Base-by-base conservation (phyloP, 2,113 vertebrate genomes). In the Pithys albifrons region DNA sequence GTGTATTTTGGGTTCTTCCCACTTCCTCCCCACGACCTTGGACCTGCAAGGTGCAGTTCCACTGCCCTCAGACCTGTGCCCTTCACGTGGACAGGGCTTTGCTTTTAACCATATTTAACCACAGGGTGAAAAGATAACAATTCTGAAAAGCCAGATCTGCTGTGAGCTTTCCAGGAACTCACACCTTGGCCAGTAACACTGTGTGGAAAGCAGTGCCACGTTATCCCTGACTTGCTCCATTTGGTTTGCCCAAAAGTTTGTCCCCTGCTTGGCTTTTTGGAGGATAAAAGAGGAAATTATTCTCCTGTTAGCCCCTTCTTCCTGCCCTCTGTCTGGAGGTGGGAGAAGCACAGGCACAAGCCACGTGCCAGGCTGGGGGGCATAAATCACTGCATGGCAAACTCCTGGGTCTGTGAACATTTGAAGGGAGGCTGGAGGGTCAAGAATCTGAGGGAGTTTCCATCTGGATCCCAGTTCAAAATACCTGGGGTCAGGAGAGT, bases 151-250 rank as follows among this genome's bases (percentile, higher is more conserved):
- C 10, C 46, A 83, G 31, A 14, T 18, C 19, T n/a, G 45, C 37
- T 55, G 17, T 2, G 12, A 67, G 58, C 54, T 71, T 79, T 58
- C 91, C 51, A 76, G 71, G 57, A 87, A 37, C 52, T 78, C 5
- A 0, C 4, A 0, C 54, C 35, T 35, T 39, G 2, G 2, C 39
- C 64, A 29, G 23, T 2, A 13, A 6, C 18, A 1, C 27, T 9
- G 0, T 0, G 0, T 33, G 70, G 45, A 18, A 2, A 2, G 4
- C 54, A 7, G 1, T 5, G 45, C 58, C 7, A 2, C 5, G 0
- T 35, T 41, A 10, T 3, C 37, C 10, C 41, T 24, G 41, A 1
- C 27, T 45, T 7, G 54, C 29, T 48, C n/a, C 25, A 1, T 39
- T 41, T 33, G 45, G 4, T 10, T 54, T 76, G 62, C 59, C 71